Conservation (phyloP, 2,113 vertebrate genomes). For the Megaceryle torquata region DNA sequence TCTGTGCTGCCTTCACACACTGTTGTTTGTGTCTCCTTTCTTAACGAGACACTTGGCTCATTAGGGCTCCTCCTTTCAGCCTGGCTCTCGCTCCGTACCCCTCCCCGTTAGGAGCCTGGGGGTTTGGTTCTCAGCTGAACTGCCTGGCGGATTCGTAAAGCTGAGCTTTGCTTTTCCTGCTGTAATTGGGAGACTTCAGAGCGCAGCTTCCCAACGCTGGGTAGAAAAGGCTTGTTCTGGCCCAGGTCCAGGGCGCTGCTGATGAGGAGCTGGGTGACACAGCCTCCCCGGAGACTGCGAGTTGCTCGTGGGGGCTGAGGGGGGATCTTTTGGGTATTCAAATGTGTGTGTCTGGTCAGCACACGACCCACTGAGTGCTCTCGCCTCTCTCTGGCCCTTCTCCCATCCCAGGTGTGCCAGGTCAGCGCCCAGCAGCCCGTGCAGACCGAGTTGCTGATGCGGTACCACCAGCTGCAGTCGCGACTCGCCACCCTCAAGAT, state of each 20-base stretch:
- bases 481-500: conserved; percentile 94
- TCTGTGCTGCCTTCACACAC: neutral
- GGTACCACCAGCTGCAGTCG: conserved; percentile 97
- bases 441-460: conserved; percentile 93
- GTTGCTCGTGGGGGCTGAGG: neutral
- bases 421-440: conserved; percentile 96
- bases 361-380: neutral
- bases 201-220: neutral
- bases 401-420: conserved; percentile 86
- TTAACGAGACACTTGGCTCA: neutral
- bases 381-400: neutral
- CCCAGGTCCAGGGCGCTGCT: neutral
- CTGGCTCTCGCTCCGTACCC: neutral
- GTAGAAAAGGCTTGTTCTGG: neutral
- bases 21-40: neutral
- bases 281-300: neutral
- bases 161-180: neutral
- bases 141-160: neutral
- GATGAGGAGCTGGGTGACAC: rapidly evolving
- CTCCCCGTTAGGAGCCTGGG: neutral
- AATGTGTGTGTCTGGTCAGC: rapidly evolving
- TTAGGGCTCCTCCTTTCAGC: neutral
- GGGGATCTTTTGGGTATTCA: neutral
- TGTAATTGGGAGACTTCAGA: neutral
- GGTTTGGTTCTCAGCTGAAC: neutral